A percentile compares a stretch with the other conserved stretches of the same genome.
These are phyloP conservation scores for Chydorus sphaericus DNA, from an alignment of 2,888 invertebrate genomes.

Conservation along the genomic window DNA sequence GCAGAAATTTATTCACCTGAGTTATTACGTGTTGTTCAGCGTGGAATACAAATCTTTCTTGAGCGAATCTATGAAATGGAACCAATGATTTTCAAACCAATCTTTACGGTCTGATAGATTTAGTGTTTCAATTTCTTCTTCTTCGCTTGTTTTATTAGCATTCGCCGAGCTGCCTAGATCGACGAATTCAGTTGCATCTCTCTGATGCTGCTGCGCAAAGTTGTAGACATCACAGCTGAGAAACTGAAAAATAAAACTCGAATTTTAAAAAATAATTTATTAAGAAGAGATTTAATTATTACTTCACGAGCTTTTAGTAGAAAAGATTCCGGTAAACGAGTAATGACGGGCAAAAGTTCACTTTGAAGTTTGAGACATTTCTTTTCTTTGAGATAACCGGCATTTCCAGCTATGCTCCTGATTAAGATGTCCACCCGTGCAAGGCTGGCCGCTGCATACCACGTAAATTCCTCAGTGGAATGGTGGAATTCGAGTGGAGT, in stretches of 20 bases:
- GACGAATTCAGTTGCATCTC: neutral
- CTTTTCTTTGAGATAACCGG: neutral
- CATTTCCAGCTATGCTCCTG: neutral
- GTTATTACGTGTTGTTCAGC: too few species aligned
- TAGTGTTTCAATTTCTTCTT: neutral
- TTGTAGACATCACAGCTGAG: neutral
- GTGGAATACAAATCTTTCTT: neutral
- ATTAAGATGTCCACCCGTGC: neutral
- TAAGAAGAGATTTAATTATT: neutral
- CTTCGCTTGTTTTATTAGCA: neutral
- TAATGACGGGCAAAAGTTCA: neutral
- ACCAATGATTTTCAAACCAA: slow-evolving; percentile 2
- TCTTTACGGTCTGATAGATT: neutral
- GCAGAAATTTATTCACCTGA: too few species aligned
- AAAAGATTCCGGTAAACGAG: neutral
- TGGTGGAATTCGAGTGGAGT: neutral
- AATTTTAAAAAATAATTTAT: neutral
- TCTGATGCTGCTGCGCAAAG: neutral
- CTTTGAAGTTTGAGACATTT: neutral
- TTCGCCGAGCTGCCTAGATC: neutral
- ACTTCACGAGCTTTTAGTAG: neutral
- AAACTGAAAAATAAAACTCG: neutral
- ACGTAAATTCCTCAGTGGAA: neutral
- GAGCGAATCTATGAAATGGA: neutral
- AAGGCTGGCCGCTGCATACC: neutral